Evolutionary conservation across 2,113 vertebrate species (phyloP).

Genomic region (Xyrauchen texanus): DNA sequence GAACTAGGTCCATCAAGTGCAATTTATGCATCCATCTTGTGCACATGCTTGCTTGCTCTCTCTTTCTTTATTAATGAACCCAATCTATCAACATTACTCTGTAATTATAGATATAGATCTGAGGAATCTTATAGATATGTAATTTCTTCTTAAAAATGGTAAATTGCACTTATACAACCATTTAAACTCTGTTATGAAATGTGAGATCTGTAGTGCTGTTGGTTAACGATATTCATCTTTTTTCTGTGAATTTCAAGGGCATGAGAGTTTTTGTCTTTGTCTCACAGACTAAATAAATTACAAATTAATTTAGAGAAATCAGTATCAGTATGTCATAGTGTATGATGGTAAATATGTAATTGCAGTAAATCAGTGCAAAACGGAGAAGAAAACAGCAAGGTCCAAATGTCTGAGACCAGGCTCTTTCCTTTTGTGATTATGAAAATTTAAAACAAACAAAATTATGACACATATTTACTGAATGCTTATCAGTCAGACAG

Average conservation of each 20-base stretch:
- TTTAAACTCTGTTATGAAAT: slow-evolving; percentile 32
- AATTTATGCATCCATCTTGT: slow-evolving; percentile 43
- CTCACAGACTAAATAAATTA: not conserved
- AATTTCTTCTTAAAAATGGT: slow-evolving; percentile 47
- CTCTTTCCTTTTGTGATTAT: too few species aligned
- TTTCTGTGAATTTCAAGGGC: slow-evolving; percentile 8
- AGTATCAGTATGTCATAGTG: too few species aligned
- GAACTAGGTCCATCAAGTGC: slow-evolving; percentile 30
- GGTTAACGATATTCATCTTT: slow-evolving; percentile 29
- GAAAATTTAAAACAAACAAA: too few species aligned
- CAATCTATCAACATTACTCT: slow-evolving; percentile 37
- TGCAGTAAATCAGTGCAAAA: too few species aligned
- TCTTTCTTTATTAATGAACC: slow-evolving; percentile 44
- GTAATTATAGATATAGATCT: slow-evolving; percentile 29
- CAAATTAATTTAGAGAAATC: not conserved
- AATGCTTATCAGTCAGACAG: not conserved
- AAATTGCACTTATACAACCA: slow-evolving; percentile 48
- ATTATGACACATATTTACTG: too few species aligned
- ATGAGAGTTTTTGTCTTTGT: not conserved
- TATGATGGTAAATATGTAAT: not conserved
- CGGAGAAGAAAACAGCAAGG: too few species aligned
- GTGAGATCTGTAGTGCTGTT: not conserved
- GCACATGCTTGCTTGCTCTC: slow-evolving; percentile 17
- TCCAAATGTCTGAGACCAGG: too few species aligned
- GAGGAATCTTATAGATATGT: slow-evolving; percentile 38